Evolutionary conservation across 1,140 invertebrate species (phyloP).

Genomic region (Chironomus tepperi): DNA sequence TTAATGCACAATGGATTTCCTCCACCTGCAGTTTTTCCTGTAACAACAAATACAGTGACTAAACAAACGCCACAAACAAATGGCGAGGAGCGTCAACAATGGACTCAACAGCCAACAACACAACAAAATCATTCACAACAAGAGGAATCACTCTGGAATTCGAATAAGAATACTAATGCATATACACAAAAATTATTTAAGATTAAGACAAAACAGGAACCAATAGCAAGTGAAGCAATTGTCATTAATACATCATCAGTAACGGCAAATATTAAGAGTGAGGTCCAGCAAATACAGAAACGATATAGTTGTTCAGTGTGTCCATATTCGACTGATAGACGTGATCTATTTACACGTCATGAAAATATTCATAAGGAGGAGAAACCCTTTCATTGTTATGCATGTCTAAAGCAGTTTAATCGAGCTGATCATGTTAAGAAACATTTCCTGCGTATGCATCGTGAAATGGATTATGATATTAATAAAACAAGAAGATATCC

Average conservation of each 20-base stretch:
- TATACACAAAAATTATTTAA: constrained; percentile 10
- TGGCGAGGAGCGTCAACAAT: constrained; percentile 26
- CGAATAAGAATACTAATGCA: constrained; percentile 40
- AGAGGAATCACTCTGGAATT: constrained; percentile 46
- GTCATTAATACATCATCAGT: constrained; percentile 30
- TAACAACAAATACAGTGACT: constrained; percentile 27
- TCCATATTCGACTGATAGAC: constrained; percentile 80
- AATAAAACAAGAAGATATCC: constrained; percentile 54
- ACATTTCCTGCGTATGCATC: constrained; percentile 83
- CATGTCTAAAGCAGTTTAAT: constrained; percentile 86
- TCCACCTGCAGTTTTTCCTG: constrained; percentile 41
- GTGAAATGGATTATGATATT: constrained; percentile 76
- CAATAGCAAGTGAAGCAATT: constrained; percentile 31
- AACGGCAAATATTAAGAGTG: constrained; percentile 29
- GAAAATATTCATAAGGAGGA: constrained; percentile 93
- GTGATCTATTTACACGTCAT: constrained; percentile 90
- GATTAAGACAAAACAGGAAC: constrained; percentile 40
- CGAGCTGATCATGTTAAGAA: constrained; percentile 92
- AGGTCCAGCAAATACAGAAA: constrained; percentile 44
- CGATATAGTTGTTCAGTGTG: constrained; percentile 77
- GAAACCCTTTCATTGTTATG: constrained; percentile 87
- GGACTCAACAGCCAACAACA: constrained; percentile 26
- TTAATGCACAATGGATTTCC: constrained; percentile 64
- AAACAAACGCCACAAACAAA: constrained; percentile 29
- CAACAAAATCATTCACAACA: constrained; percentile 35